A percentile compares a stretch with the other conserved stretches of the same genome.
phyloP scores from a whole-genome alignment of 2,113 vertebrate genomes.

The Orcinus orca region DNA sequence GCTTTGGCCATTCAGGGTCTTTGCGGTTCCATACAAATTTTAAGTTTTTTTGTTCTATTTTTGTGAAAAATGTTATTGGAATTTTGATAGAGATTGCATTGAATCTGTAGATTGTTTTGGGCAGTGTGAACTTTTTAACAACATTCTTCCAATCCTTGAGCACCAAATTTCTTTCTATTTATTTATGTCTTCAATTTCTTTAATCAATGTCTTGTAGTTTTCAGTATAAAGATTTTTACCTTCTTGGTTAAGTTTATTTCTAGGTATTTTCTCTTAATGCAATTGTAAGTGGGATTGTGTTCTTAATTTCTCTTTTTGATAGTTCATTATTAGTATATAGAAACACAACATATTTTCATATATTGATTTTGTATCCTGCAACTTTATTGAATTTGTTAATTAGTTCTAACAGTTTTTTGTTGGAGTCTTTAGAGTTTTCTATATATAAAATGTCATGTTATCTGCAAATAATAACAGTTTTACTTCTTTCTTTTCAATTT shows the following conservation, averaged over 20 bases:
- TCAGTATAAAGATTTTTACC: background rate
- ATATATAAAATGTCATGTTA: background rate
- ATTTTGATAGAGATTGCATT: background rate
- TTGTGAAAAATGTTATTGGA: background rate
- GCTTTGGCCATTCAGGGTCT: background rate
- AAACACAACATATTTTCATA: background rate
- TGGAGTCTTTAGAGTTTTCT: background rate
- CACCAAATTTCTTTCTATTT: background rate
- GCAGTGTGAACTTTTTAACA: background rate
- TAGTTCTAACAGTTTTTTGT: background rate
- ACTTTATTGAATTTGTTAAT: background rate
- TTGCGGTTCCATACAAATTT: background rate
- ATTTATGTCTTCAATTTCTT: background rate
- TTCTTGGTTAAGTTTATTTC: background rate
- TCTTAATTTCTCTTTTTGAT: background rate
- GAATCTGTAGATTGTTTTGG: background rate
- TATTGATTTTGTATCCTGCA: background rate
- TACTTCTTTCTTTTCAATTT: background rate
- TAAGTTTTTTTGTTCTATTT: background rate
- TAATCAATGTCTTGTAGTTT: background rate
- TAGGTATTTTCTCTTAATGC: background rate
- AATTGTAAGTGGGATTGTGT: background rate
- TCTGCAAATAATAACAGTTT: background rate
- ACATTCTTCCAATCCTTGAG: background rate
- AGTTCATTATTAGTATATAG: background rate